Evolutionary conservation across 2,113 vertebrate genomes (phyloP), one percentile per base, ranked within the genome.

Genomic region (Entelurus aequoreus): DNA sequence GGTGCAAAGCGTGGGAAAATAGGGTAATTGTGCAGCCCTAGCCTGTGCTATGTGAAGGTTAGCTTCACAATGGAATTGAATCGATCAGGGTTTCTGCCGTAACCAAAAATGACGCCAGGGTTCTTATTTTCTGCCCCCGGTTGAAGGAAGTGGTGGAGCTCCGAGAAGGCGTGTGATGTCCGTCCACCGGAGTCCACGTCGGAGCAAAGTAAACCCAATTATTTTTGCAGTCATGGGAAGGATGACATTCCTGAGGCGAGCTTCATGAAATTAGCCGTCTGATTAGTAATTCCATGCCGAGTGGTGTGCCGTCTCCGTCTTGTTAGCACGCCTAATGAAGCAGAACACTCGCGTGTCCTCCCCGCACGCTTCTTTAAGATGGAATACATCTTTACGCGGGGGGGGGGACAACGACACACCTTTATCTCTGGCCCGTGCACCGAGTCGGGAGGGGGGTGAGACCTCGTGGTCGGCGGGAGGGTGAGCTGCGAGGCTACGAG

Each of bases 261-360:
- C 57, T 61, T 81, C 74, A 80, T 81, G 62, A 80, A 79, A 81
- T 83, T 74, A 79, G 54, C 51, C 57, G 72, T 81, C 70, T 85
- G 74, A 81, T 77, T 60, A 60, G 67, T 55, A 63, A 72, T 76
- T 80, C 73, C 76, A 75, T 44, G 61, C 69, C 19, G 69, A 6
- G 66, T 21, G 48, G 63, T 63, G 65, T 66, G 76, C 51, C 65
- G 62, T 74, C 69, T 73, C 66, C 75, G 65, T 72, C 76, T 74
- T 4, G 46, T 75, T 75, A 72, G 61, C 65, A 73, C 19, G 56
- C 21, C 54, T 67, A 69, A 76, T 75, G 58, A 74, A 64, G 62
- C 35, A 15, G 48, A 66, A 52, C 54, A 56, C 47, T 72, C 47
- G 60, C 65, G 53, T 37, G 52, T 35, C 59, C 62, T 59, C 40